These are phyloP conservation scores for Clistopyga incitator DNA, from an alignment of 2,888 invertebrate genomes.

Conservation along the genomic window DNA sequence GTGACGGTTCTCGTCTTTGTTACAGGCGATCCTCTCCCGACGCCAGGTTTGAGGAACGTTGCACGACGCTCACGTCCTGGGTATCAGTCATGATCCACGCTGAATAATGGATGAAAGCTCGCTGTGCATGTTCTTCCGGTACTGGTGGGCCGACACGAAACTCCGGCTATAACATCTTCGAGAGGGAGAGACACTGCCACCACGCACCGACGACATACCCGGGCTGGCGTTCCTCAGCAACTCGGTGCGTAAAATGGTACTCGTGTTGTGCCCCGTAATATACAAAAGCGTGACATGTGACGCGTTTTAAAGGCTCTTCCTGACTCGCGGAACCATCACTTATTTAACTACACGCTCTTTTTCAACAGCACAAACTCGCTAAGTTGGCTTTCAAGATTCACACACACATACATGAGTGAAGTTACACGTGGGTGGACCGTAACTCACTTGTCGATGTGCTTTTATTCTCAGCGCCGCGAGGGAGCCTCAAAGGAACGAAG, in stretches of 20 bases:
- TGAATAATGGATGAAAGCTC: conserved; percentile 81
- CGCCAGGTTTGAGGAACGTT: conserved; percentile 11
- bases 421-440: not conserved
- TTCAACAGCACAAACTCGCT: not conserved
- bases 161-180: conserved; percentile 55
- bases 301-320: conserved; percentile 38
- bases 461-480: not conserved
- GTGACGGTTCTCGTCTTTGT: conserved; percentile 17
- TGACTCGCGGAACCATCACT: conserved; percentile 38
- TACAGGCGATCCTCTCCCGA: not conserved
- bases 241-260: conserved; percentile 67
- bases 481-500: not conserved
- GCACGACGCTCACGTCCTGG: conserved; percentile 75
- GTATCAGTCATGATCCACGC: conserved; percentile 81
- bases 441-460: conserved; percentile 13
- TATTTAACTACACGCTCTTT: conserved; percentile 48
- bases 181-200: conserved; percentile 15
- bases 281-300: conserved; percentile 67
- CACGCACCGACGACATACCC: conserved; percentile 26
- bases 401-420: not conserved
- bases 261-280: not conserved
- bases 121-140: conserved; percentile 66
- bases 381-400: conserved; percentile 17
- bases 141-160: conserved; percentile 9
- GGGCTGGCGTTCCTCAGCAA: conserved; percentile 32